phyloP scores from a whole-genome alignment of 2,113 vertebrate genomes.

The Oenanthe oenanthe region DNA sequence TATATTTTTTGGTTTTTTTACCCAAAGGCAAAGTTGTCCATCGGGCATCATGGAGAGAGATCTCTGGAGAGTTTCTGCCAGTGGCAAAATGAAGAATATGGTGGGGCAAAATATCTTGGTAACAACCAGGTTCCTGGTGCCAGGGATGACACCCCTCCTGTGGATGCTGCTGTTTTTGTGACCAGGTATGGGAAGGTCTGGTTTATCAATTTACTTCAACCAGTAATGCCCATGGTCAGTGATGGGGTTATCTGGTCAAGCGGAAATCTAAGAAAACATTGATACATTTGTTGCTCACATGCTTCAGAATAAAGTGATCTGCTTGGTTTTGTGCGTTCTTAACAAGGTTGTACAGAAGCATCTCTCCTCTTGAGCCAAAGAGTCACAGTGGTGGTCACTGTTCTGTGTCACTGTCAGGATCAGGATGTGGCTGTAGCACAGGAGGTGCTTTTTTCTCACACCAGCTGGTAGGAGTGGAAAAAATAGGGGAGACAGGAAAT shows the following conservation, averaged over 20 bases:
- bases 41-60: constrained; percentile 92
- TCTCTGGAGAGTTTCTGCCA: constrained; percentile 96
- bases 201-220: background rate
- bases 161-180: constrained; percentile 93
- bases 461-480: background rate
- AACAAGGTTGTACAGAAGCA: background rate
- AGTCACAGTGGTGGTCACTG: fast-evolving
- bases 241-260: background rate
- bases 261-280: background rate
- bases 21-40: constrained; percentile 85
- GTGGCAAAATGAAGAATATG: constrained; percentile 95
- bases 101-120: constrained; percentile 85
- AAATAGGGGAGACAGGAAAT: background rate
- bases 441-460: background rate
- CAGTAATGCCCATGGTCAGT: background rate
- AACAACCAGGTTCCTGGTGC: constrained; percentile 91
- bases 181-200: constrained; percentile 83
- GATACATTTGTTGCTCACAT: background rate
- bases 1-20: too few species aligned
- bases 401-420: background rate
- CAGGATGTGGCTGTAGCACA: background rate
- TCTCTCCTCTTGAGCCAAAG: background rate
- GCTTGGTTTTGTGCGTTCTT: background rate
- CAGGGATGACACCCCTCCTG: constrained; percentile 84
- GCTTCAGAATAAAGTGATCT: background rate